Percentiles rank a stretch among this genome's conserved stretches.
Evolutionary conservation across 2,888 invertebrate genomes (phyloP).

Genomic region (Cantharis rufa): DNA sequence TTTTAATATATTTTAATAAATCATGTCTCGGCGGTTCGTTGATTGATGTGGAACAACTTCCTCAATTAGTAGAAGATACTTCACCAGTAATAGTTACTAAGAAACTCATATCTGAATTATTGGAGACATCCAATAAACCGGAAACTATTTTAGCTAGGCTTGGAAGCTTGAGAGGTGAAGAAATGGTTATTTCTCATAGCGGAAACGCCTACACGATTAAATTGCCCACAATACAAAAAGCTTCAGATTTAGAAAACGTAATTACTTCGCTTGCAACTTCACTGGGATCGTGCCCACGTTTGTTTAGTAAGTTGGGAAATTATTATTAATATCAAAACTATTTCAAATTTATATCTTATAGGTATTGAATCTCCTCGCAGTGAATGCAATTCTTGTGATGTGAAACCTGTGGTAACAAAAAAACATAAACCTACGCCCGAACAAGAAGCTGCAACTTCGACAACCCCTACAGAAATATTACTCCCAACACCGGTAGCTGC

Average conservation of each 20-base stretch:
- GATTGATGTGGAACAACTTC: constrained; percentile 56
- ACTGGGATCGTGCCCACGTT: constrained; percentile 62
- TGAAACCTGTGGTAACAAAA: constrained; percentile 45
- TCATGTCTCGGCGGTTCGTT: constrained; percentile 60
- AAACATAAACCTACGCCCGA: constrained; percentile 55
- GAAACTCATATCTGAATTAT: constrained; percentile 47
- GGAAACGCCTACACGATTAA: constrained; percentile 62
- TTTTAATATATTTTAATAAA: constrained; percentile 59
- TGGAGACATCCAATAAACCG: constrained; percentile 49
- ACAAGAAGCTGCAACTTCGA: constrained; percentile 72
- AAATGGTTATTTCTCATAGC: constrained; percentile 49
- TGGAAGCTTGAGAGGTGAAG: constrained; percentile 49
- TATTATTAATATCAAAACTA: neutral
- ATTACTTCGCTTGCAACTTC: constrained; percentile 59
- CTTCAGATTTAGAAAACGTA: constrained; percentile 57
- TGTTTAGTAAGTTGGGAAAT: constrained; percentile 56
- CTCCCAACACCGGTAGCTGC: constrained; percentile 45
- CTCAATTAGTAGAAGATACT: constrained; percentile 58
- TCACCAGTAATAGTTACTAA: constrained; percentile 53
- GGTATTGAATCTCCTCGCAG: constrained; percentile 44
- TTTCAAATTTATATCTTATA: constrained; percentile 11
- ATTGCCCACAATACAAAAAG: constrained; percentile 57
- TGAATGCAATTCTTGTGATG: constrained; percentile 48
- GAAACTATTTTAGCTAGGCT: constrained; percentile 50
- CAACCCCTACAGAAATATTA: constrained; percentile 60